phyloP scores from a whole-genome alignment of 2,113 vertebrate genomes.

The Oxyruncus cristatus region DNA sequence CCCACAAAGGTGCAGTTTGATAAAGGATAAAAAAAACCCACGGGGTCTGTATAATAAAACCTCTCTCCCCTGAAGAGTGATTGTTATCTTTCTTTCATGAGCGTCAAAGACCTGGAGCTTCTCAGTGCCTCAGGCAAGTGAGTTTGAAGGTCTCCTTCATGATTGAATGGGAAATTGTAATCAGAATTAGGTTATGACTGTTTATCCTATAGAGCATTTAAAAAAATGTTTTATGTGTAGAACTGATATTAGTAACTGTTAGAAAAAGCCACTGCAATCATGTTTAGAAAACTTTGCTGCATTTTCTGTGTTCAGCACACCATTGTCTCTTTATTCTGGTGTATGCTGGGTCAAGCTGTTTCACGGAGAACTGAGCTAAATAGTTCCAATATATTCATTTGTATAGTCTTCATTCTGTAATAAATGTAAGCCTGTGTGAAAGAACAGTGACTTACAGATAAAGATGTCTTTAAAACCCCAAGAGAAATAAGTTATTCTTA shows the following conservation, averaged over 20 bases:
- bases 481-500: slow-evolving; percentile 27
- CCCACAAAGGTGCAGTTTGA: slow-evolving; percentile 64
- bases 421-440: not conserved
- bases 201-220: slow-evolving; percentile 61
- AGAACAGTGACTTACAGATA: not conserved
- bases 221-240: slow-evolving; percentile 24
- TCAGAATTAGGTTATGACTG: slow-evolving; percentile 72
- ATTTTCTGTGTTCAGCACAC: not conserved
- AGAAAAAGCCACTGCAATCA: not conserved
- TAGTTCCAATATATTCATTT: not conserved
- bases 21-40: slow-evolving; percentile 57
- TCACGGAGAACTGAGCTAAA: not conserved
- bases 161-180: slow-evolving; percentile 70
- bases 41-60: slow-evolving; percentile 57
- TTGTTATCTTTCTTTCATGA: slow-evolving; percentile 76
- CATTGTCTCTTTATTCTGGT: not conserved
- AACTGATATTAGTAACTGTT: slow-evolving; percentile 34
- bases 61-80: slow-evolving; percentile 67
- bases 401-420: not conserved
- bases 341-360: not conserved
- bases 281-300: not conserved
- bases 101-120: slow-evolving; percentile 67
- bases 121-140: slow-evolving; percentile 74
- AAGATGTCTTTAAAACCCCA: slow-evolving; percentile 25
- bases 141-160: slow-evolving; percentile 73